phyloP scores from a whole-genome alignment of 2,113 vertebrate species.

The Spheniscus mendiculus region DNA sequence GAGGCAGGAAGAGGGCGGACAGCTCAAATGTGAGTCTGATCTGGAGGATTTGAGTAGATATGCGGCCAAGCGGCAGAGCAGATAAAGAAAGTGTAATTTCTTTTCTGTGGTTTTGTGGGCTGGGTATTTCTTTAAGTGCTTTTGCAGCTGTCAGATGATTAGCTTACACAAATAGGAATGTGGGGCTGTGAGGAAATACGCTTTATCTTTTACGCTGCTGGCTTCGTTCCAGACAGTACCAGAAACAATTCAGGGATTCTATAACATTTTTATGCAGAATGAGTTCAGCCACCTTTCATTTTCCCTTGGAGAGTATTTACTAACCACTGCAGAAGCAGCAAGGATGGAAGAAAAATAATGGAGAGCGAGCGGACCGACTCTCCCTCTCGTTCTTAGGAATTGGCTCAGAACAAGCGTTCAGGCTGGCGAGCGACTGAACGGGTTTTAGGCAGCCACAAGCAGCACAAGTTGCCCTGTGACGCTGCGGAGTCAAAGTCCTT shows the following conservation, averaged over 20 bases:
- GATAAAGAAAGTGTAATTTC: not conserved
- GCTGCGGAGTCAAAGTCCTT: not conserved
- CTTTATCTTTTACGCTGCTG: not conserved
- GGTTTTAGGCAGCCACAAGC: not conserved
- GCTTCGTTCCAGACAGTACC: not conserved
- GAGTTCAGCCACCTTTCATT: not conserved
- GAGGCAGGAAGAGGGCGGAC: not conserved
- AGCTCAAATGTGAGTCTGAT: not conserved
- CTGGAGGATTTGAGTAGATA: not conserved
- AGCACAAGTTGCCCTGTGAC: not conserved
- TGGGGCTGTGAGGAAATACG: not conserved
- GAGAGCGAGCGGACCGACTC: accelerated
- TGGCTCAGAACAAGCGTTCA: not conserved
- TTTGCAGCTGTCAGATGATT: not conserved
- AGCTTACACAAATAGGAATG: not conserved
- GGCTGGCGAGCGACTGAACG: not conserved
- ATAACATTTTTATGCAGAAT: not conserved
- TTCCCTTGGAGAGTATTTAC: not conserved
- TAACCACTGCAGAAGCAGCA: not conserved
- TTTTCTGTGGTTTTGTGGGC: not conserved
- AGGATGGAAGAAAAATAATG: not conserved
- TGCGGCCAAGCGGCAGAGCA: not conserved
- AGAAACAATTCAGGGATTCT: not conserved
- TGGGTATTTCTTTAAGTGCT: not conserved
- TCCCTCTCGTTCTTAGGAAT: not conserved